Percentiles rank a stretch among this genome's conserved stretches.
Conservation (phyloP, 2,113 vertebrate species). For the Capreolus pygargus region DNA sequence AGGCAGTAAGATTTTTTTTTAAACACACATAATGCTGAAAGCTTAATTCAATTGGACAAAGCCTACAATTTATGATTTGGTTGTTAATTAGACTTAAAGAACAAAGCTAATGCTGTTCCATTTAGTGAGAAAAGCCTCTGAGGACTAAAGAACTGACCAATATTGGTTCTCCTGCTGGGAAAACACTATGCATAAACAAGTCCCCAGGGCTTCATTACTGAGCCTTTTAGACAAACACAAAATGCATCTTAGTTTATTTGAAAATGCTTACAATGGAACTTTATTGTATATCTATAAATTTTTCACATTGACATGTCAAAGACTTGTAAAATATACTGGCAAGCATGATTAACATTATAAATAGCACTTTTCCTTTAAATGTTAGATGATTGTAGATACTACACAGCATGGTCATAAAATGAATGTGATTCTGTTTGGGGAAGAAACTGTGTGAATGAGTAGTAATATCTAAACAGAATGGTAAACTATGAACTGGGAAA, state of each 20-base stretch:
- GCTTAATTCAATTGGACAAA: slow-evolving; percentile 13
- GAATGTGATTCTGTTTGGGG: neutral
- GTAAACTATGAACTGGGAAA: neutral
- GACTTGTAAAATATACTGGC: slow-evolving; percentile 59
- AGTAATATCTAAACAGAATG: neutral
- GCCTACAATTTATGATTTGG: slow-evolving; percentile 70
- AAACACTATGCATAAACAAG: slow-evolving; percentile 54
- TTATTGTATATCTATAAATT: slow-evolving; percentile 64
- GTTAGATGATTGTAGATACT: slow-evolving; percentile 31
- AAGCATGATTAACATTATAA: slow-evolving; percentile 39
- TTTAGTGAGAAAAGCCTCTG: slow-evolving; percentile 41
- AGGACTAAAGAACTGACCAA: slow-evolving; percentile 14
- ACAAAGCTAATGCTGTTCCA: slow-evolving; percentile 55
- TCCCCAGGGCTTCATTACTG: slow-evolving; percentile 62
- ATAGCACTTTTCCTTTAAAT: slow-evolving; percentile 50
- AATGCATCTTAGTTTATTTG: slow-evolving; percentile 66
- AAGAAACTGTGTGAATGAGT: neutral
- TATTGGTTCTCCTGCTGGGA: slow-evolving; percentile 58
- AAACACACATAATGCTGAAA: neutral
- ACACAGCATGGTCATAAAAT: slow-evolving; percentile 41
- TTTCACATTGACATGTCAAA: slow-evolving; percentile 39
- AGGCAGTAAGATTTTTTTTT: neutral
- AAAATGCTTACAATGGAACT: slow-evolving; percentile 61
- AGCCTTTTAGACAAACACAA: slow-evolving; percentile 71
- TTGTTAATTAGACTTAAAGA: slow-evolving; percentile 61